Conservation (phyloP, 2,797 vertebrate genomes). For the Bradypodion ventrale region DNA sequence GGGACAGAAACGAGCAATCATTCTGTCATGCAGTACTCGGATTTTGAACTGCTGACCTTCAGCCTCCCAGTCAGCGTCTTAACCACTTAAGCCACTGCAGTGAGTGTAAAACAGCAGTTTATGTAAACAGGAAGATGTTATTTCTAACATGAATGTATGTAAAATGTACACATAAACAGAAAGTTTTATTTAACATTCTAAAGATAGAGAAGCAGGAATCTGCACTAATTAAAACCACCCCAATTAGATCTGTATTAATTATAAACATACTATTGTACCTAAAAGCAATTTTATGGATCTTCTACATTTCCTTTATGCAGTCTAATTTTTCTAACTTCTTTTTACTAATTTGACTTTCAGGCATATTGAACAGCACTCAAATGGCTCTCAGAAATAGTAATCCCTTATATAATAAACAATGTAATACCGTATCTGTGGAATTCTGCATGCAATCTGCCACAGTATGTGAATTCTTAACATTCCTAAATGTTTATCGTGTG, state of each 20-base stretch:
- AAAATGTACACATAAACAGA: background rate
- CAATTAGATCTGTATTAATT: no score
- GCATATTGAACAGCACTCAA: background rate
- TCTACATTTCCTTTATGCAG: background rate
- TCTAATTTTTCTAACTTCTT: background rate
- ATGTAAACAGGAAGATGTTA: background rate
- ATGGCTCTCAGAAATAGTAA: background rate
- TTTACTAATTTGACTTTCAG: background rate
- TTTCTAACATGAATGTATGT: background rate
- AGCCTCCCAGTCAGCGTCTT: no score
- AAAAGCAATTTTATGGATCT: background rate
- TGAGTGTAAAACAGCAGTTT: background rate
- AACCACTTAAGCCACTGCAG: no score
- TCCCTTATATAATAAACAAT: background rate
- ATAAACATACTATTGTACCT: background rate
- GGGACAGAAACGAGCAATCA: no score
- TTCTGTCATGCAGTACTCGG: no score
- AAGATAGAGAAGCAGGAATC: background rate
- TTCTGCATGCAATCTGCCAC: background rate
- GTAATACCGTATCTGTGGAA: background rate
- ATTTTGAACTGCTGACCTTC: no score
- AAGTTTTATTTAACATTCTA: slow-evolving; percentile 11
- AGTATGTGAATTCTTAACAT: background rate
- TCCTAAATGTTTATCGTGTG: background rate
- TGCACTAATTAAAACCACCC: background rate